A percentile compares a stretch with the other conserved stretches of the same genome.
phyloP scores from a whole-genome alignment of 2,797 vertebrate genomes.

The Scolopax rusticola region DNA sequence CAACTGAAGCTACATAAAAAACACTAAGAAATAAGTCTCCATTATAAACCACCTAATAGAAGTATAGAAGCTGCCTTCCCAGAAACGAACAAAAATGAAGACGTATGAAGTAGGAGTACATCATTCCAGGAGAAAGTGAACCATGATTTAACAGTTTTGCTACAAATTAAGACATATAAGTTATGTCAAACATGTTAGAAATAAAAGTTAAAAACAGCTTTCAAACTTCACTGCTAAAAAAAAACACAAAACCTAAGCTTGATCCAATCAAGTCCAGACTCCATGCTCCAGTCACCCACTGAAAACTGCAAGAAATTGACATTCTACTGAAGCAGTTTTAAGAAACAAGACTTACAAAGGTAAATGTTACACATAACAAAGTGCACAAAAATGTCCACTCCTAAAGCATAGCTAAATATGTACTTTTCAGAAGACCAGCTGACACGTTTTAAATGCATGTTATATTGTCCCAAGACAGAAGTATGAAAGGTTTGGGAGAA shows the following conservation, averaged over 20 bases:
- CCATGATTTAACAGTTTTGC: background rate
- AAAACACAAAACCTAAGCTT: background rate
- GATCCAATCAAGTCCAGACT: background rate
- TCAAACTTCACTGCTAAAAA: background rate
- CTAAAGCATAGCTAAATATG: background rate
- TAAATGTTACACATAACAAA: background rate
- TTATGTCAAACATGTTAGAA: background rate
- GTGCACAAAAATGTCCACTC: background rate
- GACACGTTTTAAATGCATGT: background rate
- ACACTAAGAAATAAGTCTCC: background rate
- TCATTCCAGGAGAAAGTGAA: background rate
- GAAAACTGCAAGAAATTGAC: background rate
- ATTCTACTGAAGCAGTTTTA: background rate
- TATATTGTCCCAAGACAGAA: background rate
- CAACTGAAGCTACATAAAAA: background rate
- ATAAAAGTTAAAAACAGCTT: background rate
- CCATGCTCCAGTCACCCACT: background rate
- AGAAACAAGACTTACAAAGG: background rate
- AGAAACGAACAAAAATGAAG: background rate
- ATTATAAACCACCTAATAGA: background rate
- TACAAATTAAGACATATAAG: background rate
- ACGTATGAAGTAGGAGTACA: background rate
- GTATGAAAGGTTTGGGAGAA: background rate
- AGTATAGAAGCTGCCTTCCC: background rate
- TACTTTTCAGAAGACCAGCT: background rate